Base-by-base conservation (phyloP, 2,797 vertebrate genomes). In the Poecilia velifera region DNA sequence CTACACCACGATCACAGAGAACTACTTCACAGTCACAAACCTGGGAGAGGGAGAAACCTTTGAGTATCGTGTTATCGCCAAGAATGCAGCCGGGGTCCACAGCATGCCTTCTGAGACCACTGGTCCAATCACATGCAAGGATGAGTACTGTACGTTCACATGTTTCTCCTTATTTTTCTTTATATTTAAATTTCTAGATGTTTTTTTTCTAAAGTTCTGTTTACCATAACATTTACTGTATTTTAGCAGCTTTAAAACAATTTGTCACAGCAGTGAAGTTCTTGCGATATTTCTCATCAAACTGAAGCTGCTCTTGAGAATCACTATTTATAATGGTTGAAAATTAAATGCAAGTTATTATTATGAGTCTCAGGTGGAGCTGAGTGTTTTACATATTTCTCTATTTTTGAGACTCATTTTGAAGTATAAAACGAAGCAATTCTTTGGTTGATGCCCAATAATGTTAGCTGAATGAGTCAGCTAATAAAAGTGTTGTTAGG, bases 1-100 rank as follows among this genome's bases (percentile, higher is more conserved):
- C 90, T 99, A 99, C 80, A 98, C 98, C 76, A 99, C 98, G 1
- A 97, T 99, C 84, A 96, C 96, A 2, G 98, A 99, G 87, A 99
- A 97, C 78, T 96, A 92, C 90, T 99, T 98, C 91, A 99, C 97
- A 0, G 94, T 99, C 77, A 92, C 95, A 79, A 97, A 97, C 86
- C 96, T 99, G 47, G 95, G 94, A 86, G 98, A 99, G 81, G 97
- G 95, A 74, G 97, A 98, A 80, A 97, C 96, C 74, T 98, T 96
- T 0, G 98, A 99, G 87, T 99, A 98, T 95, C 97, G 94, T 43
- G 93, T 98, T 76, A 93, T 99, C 76, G 98, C 98, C 91, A 99
- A 97, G 93, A 99, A 99, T 64, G 97, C 97, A 25, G 96, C 97
- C 45, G 98, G 98, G 2, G 97, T 99, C 41, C 97, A 99, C 86